Conservation (phyloP, 2,797 vertebrate genomes). For the Malurus leucopterus region DNA sequence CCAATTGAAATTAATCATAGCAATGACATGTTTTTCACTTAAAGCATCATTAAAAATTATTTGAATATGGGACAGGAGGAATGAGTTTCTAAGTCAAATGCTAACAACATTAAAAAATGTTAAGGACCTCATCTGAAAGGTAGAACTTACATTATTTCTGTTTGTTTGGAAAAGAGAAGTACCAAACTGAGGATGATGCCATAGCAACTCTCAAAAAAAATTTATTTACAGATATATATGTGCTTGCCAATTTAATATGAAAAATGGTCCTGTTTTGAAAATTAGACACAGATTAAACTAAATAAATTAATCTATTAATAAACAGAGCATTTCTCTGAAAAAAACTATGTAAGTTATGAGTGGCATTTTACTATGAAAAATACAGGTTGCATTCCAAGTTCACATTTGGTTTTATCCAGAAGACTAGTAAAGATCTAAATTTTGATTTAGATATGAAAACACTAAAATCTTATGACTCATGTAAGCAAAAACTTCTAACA, state of each 20-base stretch:
- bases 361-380: not conserved
- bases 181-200: slow-evolving; percentile 2
- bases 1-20: slow-evolving; percentile 44
- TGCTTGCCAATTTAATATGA: not conserved
- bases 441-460: not conserved
- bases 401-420: not conserved
- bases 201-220: not conserved
- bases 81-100: slow-evolving; percentile 24
- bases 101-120: slow-evolving; percentile 26
- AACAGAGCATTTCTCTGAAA: not conserved
- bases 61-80: slow-evolving; percentile 2
- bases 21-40: slow-evolving; percentile 32
- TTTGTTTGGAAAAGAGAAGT: not conserved
- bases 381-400: not conserved
- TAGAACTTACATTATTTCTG: not conserved
- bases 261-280: not conserved
- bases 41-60: slow-evolving; percentile 38
- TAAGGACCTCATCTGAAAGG: not conserved
- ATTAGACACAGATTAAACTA: not conserved
- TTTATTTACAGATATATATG: not conserved
- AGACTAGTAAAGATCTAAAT: not conserved
- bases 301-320: not conserved
- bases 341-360: not conserved
- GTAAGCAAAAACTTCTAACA: not conserved
- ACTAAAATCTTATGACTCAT: not conserved